phyloP scores from a whole-genome alignment of 2,797 vertebrate species.

The Coracias cyanogaster region DNA sequence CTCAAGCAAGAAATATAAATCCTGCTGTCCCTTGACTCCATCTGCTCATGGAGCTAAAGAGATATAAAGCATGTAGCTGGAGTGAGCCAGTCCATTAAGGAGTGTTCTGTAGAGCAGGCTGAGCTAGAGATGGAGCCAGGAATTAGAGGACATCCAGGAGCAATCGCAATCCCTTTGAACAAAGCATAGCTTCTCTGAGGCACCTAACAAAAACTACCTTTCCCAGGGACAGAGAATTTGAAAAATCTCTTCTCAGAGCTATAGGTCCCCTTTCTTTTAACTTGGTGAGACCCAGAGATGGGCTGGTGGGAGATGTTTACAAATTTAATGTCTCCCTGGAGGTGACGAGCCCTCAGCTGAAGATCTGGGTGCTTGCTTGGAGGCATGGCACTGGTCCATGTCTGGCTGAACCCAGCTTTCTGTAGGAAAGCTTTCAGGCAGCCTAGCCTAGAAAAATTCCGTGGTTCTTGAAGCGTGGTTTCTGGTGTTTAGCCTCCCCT shows the following conservation, averaged over 20 bases:
- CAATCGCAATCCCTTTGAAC: neutral
- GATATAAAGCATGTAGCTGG: constrained; percentile 17
- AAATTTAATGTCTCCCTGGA: neutral
- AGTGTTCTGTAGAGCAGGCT: neutral
- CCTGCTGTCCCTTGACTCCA: constrained; percentile 28
- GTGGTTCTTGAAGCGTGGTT: neutral
- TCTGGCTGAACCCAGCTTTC: neutral
- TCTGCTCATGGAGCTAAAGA: constrained; percentile 42
- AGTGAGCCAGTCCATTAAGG: constrained; percentile 28
- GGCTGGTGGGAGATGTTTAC: neutral
- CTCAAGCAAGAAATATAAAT: constrained; percentile 55
- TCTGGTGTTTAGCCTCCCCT: neutral
- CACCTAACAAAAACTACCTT: neutral
- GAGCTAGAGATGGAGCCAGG: neutral
- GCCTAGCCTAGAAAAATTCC: neutral
- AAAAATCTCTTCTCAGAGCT: neutral
- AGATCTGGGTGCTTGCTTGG: neutral
- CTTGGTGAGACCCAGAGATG: neutral
- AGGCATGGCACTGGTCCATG: neutral
- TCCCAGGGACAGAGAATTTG: neutral
- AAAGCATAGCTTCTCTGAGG: neutral
- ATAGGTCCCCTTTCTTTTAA: neutral
- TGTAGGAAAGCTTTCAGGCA: neutral
- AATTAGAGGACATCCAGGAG: constrained; percentile 7
- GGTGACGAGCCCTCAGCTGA: neutral